These are phyloP conservation scores for Tachyglossus aculeatus DNA, from an alignment of 2,797 vertebrate species.

Conservation along the genomic window DNA sequence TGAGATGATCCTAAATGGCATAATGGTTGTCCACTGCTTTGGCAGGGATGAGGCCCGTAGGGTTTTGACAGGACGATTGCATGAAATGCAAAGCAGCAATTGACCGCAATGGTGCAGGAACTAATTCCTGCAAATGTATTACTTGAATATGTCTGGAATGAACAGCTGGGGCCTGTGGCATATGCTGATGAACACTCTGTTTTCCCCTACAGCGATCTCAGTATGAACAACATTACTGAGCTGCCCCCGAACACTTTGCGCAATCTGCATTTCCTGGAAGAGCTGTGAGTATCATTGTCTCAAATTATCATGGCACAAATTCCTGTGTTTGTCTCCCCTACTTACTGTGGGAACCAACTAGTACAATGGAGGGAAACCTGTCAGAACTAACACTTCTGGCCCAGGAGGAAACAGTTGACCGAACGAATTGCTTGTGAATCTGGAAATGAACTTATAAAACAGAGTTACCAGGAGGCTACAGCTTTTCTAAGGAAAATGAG, in stretches of 20 bases:
- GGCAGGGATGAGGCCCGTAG: too few species aligned
- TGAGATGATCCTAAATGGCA: too few species aligned
- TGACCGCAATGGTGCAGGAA: slow-evolving; percentile 55
- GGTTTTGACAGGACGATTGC: background rate
- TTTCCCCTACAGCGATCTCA: slow-evolving; percentile 85
- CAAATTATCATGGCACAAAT: slow-evolving; percentile 47
- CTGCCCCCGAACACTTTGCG: slow-evolving; percentile 78
- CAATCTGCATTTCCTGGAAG: slow-evolving; percentile 90
- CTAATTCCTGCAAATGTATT: slow-evolving; percentile 57
- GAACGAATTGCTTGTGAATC: slow-evolving; percentile 64
- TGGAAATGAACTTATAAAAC: slow-evolving; percentile 75
- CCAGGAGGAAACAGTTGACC: slow-evolving; percentile 78
- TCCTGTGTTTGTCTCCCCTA: slow-evolving; percentile 66
- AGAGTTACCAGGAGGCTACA: slow-evolving; percentile 73
- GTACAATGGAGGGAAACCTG: slow-evolving; percentile 68
- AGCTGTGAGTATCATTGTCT: slow-evolving; percentile 85
- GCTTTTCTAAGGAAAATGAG: slow-evolving; percentile 72
- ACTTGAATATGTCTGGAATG: slow-evolving; percentile 69
- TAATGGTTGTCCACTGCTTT: slow-evolving; percentile 4
- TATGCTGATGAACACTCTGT: slow-evolving; percentile 59
- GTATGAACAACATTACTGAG: slow-evolving; percentile 93
- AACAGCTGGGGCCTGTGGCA: slow-evolving; percentile 66
- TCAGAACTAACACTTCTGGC: slow-evolving; percentile 71
- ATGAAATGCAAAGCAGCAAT: slow-evolving; percentile 47
- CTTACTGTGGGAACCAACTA: slow-evolving; percentile 76